Evolutionary conservation across 2,888 invertebrate species (phyloP).

Genomic region (Dryadula phaetusa): DNA sequence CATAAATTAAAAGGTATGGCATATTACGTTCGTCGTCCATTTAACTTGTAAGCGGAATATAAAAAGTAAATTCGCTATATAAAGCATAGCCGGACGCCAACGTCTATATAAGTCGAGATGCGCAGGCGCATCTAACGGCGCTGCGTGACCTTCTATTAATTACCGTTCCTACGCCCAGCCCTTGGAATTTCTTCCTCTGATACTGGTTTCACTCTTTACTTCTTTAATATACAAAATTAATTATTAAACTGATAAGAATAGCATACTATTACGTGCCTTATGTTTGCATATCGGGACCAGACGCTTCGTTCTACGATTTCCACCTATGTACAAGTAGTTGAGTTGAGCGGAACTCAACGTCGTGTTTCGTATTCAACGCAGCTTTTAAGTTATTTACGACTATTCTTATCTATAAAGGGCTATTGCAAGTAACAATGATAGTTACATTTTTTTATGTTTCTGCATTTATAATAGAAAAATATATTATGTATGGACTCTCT

Average conservation of each 20-base stretch:
- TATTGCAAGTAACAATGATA: no score
- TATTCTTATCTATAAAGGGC: no score
- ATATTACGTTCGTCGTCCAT: constrained; percentile 13
- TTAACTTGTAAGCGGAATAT: constrained; percentile 18
- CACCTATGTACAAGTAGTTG: no score
- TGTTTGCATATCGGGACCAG: no score
- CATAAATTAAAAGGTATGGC: constrained; percentile 21
- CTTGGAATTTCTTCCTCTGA: constrained; percentile 52
- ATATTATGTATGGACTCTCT: no score
- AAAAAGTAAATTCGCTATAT: constrained; percentile 47
- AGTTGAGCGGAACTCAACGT: no score
- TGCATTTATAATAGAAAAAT: no score
- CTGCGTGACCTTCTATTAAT: constrained; percentile 77
- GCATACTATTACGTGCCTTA: no score
- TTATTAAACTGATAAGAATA: constrained; percentile 2
- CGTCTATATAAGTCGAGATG: constrained; percentile 71
- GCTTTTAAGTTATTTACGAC: no score
- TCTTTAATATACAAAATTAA: constrained; percentile 29
- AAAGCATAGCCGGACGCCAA: constrained; percentile 63
- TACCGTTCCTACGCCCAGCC: constrained; percentile 73
- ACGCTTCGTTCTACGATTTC: no score
- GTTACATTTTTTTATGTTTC: no score
- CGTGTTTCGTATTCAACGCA: no score
- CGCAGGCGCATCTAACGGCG: constrained; percentile 73
- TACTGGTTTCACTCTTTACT: constrained; percentile 44